A percentile compares a stretch with the other conserved stretches of the same genome.
Evolutionary conservation across 2,797 vertebrate genomes (phyloP).

Genomic region (Hylomyscus alleni): DNA sequence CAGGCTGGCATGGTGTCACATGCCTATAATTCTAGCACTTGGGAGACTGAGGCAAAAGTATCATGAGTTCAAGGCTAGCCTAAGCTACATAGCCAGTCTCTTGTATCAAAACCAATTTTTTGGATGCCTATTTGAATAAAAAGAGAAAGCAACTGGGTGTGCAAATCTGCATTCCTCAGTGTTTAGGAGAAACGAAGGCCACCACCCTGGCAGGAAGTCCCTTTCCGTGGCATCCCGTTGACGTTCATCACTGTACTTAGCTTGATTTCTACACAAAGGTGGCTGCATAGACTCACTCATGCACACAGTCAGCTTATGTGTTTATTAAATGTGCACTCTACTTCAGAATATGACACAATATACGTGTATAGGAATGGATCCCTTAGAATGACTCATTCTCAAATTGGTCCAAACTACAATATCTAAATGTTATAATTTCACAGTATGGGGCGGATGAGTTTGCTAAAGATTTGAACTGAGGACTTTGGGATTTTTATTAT

Average conservation of each 20-base stretch:
- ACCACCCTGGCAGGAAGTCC: background rate
- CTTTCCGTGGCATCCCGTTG: background rate
- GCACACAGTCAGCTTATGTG: background rate
- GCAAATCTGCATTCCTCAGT: slow-evolving; percentile 8
- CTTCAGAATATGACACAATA: slow-evolving; percentile 34
- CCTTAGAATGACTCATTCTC: slow-evolving; percentile 56
- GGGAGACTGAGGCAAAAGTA: background rate
- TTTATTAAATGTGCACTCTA: background rate
- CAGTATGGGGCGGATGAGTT: slow-evolving; percentile 64
- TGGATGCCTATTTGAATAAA: slow-evolving; percentile 39
- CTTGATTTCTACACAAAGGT: background rate
- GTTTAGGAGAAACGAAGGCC: slow-evolving; percentile 48
- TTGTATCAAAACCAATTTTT: slow-evolving; percentile 6
- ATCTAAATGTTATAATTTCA: slow-evolving; percentile 41
- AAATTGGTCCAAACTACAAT: slow-evolving; percentile 52
- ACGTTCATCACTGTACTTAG: background rate
- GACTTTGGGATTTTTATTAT: too few species aligned
- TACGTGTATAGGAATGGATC: slow-evolving; percentile 62
- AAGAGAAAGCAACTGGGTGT: slow-evolving; percentile 3
- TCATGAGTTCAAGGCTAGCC: background rate
- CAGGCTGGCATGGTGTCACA: background rate
- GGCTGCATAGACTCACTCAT: background rate
- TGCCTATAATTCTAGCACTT: background rate
- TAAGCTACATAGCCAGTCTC: background rate
- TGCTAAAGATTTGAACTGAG: slow-evolving; percentile 56